Conservation (phyloP, 2,888 invertebrate species). For the Augiades crinisus region DNA sequence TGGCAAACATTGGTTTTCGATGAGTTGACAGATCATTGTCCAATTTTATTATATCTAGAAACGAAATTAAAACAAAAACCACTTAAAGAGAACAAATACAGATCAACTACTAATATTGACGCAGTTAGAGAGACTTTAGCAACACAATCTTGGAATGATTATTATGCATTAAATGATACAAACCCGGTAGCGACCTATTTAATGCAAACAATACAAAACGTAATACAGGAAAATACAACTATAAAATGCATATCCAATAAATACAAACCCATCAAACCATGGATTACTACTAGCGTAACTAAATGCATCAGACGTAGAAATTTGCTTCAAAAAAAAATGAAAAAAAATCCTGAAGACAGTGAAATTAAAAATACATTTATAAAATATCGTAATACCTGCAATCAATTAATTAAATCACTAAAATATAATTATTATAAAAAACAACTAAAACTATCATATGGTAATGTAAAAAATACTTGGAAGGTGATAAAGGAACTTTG, state of each 20-base stretch:
- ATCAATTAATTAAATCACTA: constrained; percentile 9
- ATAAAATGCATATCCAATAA: background rate
- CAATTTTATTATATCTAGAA: no score
- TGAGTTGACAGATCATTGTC: no score
- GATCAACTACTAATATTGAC: no score
- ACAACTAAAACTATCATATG: background rate
- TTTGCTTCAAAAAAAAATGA: constrained; percentile 9
- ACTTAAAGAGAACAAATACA: no score
- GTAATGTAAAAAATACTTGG: constrained; percentile 7
- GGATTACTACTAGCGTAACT: constrained; percentile 15
- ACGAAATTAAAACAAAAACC: no score
- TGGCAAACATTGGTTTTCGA: no score
- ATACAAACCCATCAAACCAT: constrained; percentile 14
- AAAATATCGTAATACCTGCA: constrained; percentile 12
- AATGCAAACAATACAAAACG: no score
- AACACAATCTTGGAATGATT: no score
- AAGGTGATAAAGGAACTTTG: constrained; percentile 17
- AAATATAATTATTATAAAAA: constrained; percentile 14
- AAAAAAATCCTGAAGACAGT: background rate
- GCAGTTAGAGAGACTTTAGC: no score
- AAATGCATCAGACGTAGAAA: constrained; percentile 14
- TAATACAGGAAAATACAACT: no score
- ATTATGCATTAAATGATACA: no score
- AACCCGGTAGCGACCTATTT: no score
- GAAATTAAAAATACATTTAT: constrained; percentile 3